These are phyloP conservation scores for Poecile atricapillus DNA, from an alignment of 2,113 vertebrate species.

Conservation along the genomic window DNA sequence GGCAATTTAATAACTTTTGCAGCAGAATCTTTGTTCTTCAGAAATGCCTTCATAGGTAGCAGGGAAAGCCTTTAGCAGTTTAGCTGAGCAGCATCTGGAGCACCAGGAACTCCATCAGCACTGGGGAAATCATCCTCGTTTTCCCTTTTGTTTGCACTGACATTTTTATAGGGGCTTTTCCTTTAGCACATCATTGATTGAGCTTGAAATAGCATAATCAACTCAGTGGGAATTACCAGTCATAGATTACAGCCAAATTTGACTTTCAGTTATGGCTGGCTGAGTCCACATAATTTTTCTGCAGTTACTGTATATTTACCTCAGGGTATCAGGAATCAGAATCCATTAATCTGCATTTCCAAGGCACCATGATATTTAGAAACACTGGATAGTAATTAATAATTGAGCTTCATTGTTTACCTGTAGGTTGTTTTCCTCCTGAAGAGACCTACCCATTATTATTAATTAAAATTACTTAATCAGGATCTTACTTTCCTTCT, in stretches of 20 bases:
- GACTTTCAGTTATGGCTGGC: background rate
- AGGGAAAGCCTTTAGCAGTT: background rate
- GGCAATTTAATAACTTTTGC: background rate
- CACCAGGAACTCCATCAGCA: background rate
- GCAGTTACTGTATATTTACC: background rate
- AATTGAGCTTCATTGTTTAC: background rate
- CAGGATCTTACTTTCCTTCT: background rate
- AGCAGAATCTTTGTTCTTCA: background rate
- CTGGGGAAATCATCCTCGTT: background rate
- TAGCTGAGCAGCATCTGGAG: background rate
- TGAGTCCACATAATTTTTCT: background rate
- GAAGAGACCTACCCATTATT: background rate
- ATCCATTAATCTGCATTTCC: background rate
- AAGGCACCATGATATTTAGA: background rate
- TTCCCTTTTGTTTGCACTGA: slow-evolving; percentile 34
- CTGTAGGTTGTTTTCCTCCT: background rate
- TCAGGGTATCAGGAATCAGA: background rate
- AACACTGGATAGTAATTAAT: background rate
- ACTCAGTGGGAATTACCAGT: slow-evolving; percentile 17
- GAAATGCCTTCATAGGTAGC: background rate
- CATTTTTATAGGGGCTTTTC: slow-evolving; percentile 26
- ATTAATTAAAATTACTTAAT: background rate
- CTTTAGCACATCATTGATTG: slow-evolving; percentile 29
- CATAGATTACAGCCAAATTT: background rate
- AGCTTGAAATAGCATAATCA: slow-evolving; percentile 21